Percentiles rank a stretch among this genome's conserved stretches.
Evolutionary conservation across 2,113 vertebrate genomes (phyloP).

Genomic region (Ctenodactylus gundi): DNA sequence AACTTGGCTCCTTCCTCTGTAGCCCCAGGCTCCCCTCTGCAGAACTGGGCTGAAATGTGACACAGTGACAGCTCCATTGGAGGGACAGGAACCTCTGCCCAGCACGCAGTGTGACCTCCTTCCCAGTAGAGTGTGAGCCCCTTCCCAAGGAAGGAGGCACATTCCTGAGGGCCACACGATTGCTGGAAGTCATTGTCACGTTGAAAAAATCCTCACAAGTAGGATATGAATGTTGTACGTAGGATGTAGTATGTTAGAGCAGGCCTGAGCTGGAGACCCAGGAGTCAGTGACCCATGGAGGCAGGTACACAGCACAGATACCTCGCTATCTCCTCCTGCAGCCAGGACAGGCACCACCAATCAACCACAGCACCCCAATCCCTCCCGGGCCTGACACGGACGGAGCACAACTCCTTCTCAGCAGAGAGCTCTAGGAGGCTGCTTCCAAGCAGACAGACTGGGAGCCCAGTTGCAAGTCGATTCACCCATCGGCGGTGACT

Average conservation of each 20-base stretch:
- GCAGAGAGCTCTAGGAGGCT: background rate
- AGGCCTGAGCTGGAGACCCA: background rate
- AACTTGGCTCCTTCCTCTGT: background rate
- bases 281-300: background rate
- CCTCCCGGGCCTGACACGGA: background rate
- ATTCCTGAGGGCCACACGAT: fast-evolving
- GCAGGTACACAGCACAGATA: no score
- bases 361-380: fast-evolving
- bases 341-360: background rate
- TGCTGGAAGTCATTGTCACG: background rate
- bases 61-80: no score
- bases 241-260: fast-evolving
- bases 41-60: fast-evolving
- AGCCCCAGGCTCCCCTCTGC: background rate
- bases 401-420: background rate
- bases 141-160: background rate
- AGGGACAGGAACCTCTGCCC: background rate
- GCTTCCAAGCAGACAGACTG: fast-evolving
- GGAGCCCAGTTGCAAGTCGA: fast-evolving
- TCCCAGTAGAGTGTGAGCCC: background rate
- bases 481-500: background rate
- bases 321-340: fast-evolving
- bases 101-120: background rate
- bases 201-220: background rate
- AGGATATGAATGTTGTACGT: fast-evolving